A percentile compares a stretch with the other conserved stretches of the same genome.
Conservation (phyloP, 2,113 vertebrate species). For the Willisornis vidua region DNA sequence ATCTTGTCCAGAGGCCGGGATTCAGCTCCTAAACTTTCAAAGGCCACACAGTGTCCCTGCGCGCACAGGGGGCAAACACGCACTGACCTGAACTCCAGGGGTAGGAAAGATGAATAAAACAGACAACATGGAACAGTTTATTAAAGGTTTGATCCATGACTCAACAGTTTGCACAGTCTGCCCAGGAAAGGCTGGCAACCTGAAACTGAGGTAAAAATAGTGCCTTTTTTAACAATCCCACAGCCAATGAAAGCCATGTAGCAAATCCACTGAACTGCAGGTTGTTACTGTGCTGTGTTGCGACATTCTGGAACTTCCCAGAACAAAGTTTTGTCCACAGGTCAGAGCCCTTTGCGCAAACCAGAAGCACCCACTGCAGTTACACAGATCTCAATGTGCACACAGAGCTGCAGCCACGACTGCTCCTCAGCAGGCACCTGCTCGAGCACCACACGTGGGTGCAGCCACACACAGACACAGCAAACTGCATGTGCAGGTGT, state of each 20-base stretch:
- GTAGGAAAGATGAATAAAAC: conserved; percentile 8
- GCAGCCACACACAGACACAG: neutral
- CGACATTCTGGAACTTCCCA: neutral
- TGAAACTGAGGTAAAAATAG: conserved; percentile 36
- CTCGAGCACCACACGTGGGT: accelerated
- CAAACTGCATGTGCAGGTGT: neutral
- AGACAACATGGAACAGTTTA: neutral
- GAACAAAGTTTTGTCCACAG: neutral
- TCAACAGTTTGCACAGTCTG: neutral
- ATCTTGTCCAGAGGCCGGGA: neutral
- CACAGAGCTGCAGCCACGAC: too few relatives aligned
- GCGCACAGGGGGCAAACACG: neutral
- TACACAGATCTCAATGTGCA: neutral
- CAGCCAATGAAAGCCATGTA: neutral
- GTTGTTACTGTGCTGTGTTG: accelerated
- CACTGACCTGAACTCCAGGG: neutral
- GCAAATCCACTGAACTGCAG: neutral
- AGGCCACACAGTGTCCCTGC: neutral
- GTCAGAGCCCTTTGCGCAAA: neutral
- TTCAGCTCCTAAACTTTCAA: neutral
- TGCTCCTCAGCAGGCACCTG: neutral
- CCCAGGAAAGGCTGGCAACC: conserved; percentile 22
- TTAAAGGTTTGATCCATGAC: neutral
- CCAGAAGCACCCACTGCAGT: neutral
- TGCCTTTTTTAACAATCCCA: neutral